Conservation (phyloP, 2,888 invertebrate species). For the Arrhopalites spinosus region DNA sequence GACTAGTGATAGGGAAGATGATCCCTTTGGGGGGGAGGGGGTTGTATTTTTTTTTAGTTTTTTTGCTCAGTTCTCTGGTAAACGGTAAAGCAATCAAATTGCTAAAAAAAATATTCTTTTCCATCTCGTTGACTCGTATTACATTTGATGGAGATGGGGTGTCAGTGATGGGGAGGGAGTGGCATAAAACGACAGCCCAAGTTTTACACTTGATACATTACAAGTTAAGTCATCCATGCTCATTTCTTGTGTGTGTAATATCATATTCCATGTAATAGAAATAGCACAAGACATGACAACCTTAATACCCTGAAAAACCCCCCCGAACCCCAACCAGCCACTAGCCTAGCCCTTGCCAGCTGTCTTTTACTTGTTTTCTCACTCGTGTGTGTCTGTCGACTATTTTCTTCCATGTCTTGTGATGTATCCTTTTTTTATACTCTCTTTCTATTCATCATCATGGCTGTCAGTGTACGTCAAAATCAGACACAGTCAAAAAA, state of each 20-base stretch:
- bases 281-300: background rate
- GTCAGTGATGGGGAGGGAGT: background rate
- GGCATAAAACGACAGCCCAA: background rate
- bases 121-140: slow-evolving; percentile 18
- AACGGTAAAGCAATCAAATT: slow-evolving; percentile 12
- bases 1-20: background rate
- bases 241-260: background rate
- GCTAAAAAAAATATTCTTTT: slow-evolving; percentile 8
- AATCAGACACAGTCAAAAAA: no score
- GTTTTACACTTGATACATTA: background rate
- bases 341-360: background rate
- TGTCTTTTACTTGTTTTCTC: background rate
- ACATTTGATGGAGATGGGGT: slow-evolving; percentile 11
- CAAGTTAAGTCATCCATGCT: background rate
- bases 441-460: background rate
- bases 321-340: background rate
- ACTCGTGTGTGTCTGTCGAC: background rate
- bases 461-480: background rate
- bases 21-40: background rate
- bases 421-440: background rate
- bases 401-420: background rate
- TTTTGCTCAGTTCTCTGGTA: background rate
- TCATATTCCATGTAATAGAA: background rate
- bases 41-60: background rate
- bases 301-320: background rate